These are phyloP conservation scores for Loripinus fragilis DNA, from an alignment of 2,888 invertebrate genomes.

Conservation along the genomic window DNA sequence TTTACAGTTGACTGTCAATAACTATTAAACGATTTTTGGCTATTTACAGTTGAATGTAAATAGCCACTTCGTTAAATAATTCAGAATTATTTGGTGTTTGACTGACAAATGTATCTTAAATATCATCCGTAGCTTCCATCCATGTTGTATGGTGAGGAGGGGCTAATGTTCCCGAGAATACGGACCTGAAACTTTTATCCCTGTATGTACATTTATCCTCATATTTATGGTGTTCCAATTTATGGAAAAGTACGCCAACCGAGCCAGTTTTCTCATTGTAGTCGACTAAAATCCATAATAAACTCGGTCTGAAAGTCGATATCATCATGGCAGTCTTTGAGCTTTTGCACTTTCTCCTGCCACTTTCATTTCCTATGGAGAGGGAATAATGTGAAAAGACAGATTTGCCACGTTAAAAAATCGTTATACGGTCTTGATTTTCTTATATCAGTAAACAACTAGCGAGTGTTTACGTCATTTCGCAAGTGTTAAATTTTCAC, in stretches of 20 bases:
- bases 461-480: too few species aligned
- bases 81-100: background rate
- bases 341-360: background rate
- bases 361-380: too few species aligned
- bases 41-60: too few species aligned
- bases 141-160: slow-evolving; percentile 29
- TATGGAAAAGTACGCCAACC: slow-evolving; percentile 20
- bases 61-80: too few species aligned
- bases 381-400: too few species aligned
- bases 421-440: too few species aligned
- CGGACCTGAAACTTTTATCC: slow-evolving; percentile 34
- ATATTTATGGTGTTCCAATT: slow-evolving; percentile 44
- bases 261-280: slow-evolving; percentile 27
- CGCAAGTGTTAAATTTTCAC: too few species aligned
- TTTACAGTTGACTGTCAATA: too few species aligned
- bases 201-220: slow-evolving; percentile 45
- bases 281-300: background rate
- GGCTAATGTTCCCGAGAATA: slow-evolving; percentile 41
- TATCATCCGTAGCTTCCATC: slow-evolving; percentile 55
- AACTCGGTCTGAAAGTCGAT: slow-evolving; percentile 13
- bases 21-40: too few species aligned
- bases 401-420: too few species aligned
- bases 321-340: slow-evolving; percentile 2
- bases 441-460: too few species aligned
- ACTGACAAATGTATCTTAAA: slow-evolving; percentile 54